phyloP scores from a whole-genome alignment of 2,797 vertebrate species.

The Centropyge bicolor region DNA sequence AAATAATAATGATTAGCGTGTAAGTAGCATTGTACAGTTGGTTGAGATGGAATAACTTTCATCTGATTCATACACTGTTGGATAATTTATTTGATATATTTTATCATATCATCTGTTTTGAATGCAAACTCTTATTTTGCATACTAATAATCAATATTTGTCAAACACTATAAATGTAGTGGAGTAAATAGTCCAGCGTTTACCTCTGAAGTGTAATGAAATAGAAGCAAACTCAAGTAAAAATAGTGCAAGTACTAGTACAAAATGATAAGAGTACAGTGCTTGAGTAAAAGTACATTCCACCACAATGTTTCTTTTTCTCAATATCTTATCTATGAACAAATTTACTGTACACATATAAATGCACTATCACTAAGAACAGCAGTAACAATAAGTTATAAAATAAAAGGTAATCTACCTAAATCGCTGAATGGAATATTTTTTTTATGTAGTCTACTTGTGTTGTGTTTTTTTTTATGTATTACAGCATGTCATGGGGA shows the following conservation, averaged over 20 bases:
- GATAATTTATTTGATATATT: too few relatives aligned
- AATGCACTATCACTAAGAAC: not conserved
- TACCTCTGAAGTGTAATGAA: not conserved
- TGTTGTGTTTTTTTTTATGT: conserved; percentile 1
- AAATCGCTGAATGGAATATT: not conserved
- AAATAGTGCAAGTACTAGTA: too few relatives aligned
- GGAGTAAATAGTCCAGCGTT: not conserved
- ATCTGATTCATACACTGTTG: too few relatives aligned
- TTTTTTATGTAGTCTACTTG: not conserved
- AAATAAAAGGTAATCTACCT: not conserved
- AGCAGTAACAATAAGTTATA: not conserved
- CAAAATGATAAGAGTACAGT: too few relatives aligned
- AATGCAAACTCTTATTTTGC: not conserved
- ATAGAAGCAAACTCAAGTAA: not conserved
- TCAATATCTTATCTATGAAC: not conserved
- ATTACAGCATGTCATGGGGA: not conserved
- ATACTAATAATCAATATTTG: not conserved
- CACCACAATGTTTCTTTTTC: not conserved
- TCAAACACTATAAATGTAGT: not conserved
- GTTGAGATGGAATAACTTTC: not conserved
- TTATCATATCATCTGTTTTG: not conserved
- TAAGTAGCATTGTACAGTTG: not conserved
- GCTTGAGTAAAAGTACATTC: not conserved
- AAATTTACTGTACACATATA: not conserved
- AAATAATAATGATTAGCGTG: not conserved